Evolutionary conservation across 2,888 invertebrate species (phyloP).

Genomic region (Ethmia dodecea): DNA sequence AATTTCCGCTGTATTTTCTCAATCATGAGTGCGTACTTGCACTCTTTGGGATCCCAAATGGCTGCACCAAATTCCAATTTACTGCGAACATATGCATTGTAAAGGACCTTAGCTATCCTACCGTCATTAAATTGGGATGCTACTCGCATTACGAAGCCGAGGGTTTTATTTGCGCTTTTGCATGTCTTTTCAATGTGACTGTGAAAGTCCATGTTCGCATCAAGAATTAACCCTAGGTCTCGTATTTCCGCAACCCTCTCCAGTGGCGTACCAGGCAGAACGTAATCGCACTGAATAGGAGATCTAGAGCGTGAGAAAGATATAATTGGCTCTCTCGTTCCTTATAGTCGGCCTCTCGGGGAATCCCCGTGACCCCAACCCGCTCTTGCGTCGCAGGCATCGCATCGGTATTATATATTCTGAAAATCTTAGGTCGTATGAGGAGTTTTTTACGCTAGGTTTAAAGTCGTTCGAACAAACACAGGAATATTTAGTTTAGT

Average conservation of each 20-base stretch:
- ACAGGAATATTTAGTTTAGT: too few species aligned
- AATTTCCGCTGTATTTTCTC: not conserved
- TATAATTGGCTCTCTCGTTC: too few species aligned
- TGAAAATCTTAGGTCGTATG: too few species aligned
- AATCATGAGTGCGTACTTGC: not conserved
- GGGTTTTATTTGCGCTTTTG: not conserved
- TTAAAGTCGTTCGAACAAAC: too few species aligned
- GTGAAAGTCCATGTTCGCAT: not conserved
- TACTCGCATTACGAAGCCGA: not conserved
- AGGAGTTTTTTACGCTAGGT: too few species aligned
- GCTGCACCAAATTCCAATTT: not conserved
- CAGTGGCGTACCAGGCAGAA: not conserved
- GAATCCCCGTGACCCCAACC: too few species aligned
- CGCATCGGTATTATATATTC: too few species aligned
- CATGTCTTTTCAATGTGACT: not conserved
- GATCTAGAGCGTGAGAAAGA: too few species aligned
- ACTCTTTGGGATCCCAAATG: not conserved
- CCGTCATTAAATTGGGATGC: not conserved
- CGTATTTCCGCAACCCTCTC: not conserved
- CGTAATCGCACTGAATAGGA: too few species aligned
- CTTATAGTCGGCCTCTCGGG: too few species aligned
- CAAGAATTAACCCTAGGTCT: not conserved
- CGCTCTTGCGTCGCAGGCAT: too few species aligned
- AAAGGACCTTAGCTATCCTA: not conserved
- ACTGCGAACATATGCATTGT: conserved; percentile 1